Base-by-base conservation (phyloP, 2,797 vertebrate genomes). In the Chelmon rostratus region DNA sequence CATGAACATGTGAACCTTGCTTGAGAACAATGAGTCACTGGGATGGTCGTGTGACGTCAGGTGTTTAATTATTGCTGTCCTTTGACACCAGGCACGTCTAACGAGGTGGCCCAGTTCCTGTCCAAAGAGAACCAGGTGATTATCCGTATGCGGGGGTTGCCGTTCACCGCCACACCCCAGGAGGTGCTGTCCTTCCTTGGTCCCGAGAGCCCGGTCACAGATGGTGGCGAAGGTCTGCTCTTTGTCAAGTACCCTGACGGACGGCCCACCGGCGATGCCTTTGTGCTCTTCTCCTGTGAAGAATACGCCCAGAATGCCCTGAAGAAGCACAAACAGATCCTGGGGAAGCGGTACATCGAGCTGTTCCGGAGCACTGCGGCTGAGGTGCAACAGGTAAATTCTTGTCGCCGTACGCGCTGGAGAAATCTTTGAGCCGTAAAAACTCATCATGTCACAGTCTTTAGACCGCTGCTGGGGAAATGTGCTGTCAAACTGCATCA, bases 101-200 rank as follows among this genome's bases (percentile, higher is more conserved):
- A 98, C 42, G 98, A 99, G 93, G 98, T 99, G 81, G 96, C 97
- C 19, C 98, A 98, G 93, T 99, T 99, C 91, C 92, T 99, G 69
- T 99, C 98, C 58, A 97, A 96, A 86, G 98, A 99, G 93, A 98
- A 98, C 86, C 98, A 99, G 92, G 96, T 99, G 79, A 98, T 99
- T 46, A 96, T 99, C 87, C 93, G 98, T 35, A 97, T 99, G 94
- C 94, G 98, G 13, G 98, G 98, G 9, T 91, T 99, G 59, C 98
- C 98, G 0, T 99, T 99, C 88, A 98, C 96, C 0, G 96, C 98
- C 49, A 96, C 97, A 0, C 93, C 96, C 1, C 95, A 97, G 68
- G 97, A 99, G 1, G 98, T 98, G 81, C 80, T 99, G 68, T 91
- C 96, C 12, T 99, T 99, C 90, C 95, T 99, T 25, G 97, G 98